Base-by-base conservation (phyloP, 2,888 invertebrate genomes). In the Stenchaetothrips biformis region DNA sequence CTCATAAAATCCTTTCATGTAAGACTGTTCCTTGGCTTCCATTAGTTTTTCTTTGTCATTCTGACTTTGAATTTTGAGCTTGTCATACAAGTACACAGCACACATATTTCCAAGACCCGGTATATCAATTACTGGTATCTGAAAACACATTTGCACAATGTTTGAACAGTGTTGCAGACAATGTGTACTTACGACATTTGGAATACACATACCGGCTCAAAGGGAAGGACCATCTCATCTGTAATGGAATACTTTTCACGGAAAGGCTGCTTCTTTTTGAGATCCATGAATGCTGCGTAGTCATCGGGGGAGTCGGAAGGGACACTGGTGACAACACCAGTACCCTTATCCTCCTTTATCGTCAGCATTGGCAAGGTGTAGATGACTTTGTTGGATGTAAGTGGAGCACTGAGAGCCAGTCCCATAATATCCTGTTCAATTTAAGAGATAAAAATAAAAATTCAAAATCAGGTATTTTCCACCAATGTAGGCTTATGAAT, bases 271-370 rank as follows among this genome's bases (percentile, higher is more conserved):
- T 99, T 99, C 86, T 98, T 98, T 86, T 98, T 96, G 82, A 99
- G 88, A 88, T 99, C 99, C 13, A 93, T 89, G 7, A 99, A 89
- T 8, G 99, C 99, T 0, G 98, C 98, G 87, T 94, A 99, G 88
- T 99, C 99, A 87, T 99, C 99, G 0, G 99, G 99, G 0, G 99
- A 95, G 88, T 99, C 99, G 0, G 99, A 99, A 0, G 98, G 99
- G 0, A 99, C 99, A 83, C 97, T 97, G 0, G 98, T 97, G 0
- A 99, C 99, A 59, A 99, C 92, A 3, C 99, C 99, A 0, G 99
- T 99, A 21, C 99, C 99, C 88, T 99, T 99, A 85, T 98, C 97
- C 86, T 97, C 96, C 86, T 97, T 98, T 84, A 99, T 97, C 0
- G 97, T 98, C 80, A 99, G 87, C 99, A 99, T 99, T 0, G 99